phyloP scores from a whole-genome alignment of 2,888 invertebrate genomes.

The Acleris sparsana region DNA sequence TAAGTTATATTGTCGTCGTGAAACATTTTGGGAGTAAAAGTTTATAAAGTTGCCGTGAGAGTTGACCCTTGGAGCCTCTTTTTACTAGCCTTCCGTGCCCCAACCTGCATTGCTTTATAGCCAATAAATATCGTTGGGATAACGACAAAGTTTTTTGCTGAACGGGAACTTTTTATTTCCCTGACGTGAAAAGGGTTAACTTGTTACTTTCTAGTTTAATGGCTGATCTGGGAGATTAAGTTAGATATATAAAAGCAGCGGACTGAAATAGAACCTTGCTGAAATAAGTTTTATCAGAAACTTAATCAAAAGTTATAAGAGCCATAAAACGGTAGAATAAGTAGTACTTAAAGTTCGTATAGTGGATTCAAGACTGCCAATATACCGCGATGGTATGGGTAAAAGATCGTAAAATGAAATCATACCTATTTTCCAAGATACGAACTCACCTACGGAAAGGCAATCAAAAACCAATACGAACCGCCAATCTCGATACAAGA shows the following conservation, averaged over 20 bases:
- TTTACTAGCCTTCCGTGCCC: slow-evolving; percentile 60
- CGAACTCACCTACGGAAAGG: slow-evolving; percentile 48
- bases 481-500: slow-evolving; percentile 58
- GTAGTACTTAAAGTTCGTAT: slow-evolving; percentile 1
- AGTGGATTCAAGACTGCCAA: slow-evolving; percentile 1
- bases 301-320: neutral
- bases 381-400: neutral
- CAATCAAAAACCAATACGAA: slow-evolving; percentile 71
- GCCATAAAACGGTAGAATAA: neutral
- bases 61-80: slow-evolving; percentile 59
- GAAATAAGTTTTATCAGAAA: neutral
- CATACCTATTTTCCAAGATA: slow-evolving; percentile 41
- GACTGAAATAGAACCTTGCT: neutral
- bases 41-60: slow-evolving; percentile 58
- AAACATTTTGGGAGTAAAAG: slow-evolving; percentile 51
- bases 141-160: slow-evolving; percentile 58
- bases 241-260: neutral
- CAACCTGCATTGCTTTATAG: slow-evolving; percentile 63
- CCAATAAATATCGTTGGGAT: slow-evolving; percentile 64
- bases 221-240: slow-evolving; percentile 15
- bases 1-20: slow-evolving; percentile 21
- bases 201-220: slow-evolving; percentile 32
- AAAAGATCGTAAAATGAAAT: slow-evolving; percentile 39
- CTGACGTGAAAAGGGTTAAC: slow-evolving; percentile 28
- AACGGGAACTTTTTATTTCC: slow-evolving; percentile 51